These are phyloP conservation scores for Polyommatus iphigenia DNA, from an alignment of 2,888 invertebrate genomes.

Conservation along the genomic window DNA sequence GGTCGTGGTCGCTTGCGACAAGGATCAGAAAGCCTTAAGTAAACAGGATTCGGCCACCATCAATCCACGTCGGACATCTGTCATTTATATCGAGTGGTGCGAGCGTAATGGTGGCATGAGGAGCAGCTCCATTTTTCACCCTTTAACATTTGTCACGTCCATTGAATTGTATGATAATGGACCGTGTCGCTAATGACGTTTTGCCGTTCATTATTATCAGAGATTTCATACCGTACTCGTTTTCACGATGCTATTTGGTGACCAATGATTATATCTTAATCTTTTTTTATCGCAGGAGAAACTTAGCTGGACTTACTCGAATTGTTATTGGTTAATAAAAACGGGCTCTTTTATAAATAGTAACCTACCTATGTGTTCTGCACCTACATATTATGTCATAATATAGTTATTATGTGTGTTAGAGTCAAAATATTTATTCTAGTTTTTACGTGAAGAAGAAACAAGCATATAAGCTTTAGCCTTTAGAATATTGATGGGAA, in stretches of 20 bases:
- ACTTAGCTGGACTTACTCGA: no score
- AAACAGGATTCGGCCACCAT: slow-evolving; percentile 50
- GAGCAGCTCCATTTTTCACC: slow-evolving; percentile 62
- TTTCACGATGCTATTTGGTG: neutral
- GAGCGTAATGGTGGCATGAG: slow-evolving; percentile 67
- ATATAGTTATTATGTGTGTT: no score
- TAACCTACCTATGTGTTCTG: no score
- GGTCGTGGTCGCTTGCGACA: no score
- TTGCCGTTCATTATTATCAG: slow-evolving; percentile 6
- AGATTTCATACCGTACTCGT: slow-evolving; percentile 26
- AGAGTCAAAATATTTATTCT: no score
- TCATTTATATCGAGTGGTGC: slow-evolving; percentile 77
- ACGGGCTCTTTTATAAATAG: no score
- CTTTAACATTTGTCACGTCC: slow-evolving; percentile 66
- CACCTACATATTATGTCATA: no score
- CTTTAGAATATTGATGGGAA: no score
- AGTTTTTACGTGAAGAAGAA: no score
- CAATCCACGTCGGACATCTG: slow-evolving; percentile 74
- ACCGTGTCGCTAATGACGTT: neutral
- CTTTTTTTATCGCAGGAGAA: neutral
- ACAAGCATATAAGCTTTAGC: no score
- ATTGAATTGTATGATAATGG: slow-evolving; percentile 27
- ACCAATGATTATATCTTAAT: neutral
- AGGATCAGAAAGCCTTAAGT: neutral
- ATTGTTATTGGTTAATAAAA: no score